Base-by-base conservation (phyloP, 2,888 invertebrate genomes). In the Drosophila ezoana region DNA sequence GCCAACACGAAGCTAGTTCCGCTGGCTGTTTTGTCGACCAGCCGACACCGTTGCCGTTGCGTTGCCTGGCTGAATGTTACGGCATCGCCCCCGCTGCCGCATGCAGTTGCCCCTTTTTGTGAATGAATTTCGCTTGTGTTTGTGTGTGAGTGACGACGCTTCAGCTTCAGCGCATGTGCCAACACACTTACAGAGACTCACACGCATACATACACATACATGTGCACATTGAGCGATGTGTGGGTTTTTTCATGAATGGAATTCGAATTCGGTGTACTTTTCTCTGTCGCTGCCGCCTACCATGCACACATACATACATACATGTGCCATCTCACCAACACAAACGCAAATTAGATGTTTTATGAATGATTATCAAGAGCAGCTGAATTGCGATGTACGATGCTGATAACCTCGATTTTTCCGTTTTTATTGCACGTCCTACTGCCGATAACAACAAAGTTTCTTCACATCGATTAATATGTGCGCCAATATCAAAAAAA, bases 231-330 rank as follows among this genome's bases (percentile, higher is more conserved):
- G 62, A 81, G 69, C 72, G 77, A 71, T 87, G 89, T 89, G 88
- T 86, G 86, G 89, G 86, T 86, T 87, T 89, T 85, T 86, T 86
- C 88, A 86, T 86, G 86, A 86, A 86, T 86, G 86, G 89, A 86
- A 86, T 89, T 89, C 85, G 86, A 76, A 89, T 89, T 89, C 89
- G 72, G 76, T 85, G 89, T 85, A 89, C 89, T 84, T 87, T 85
- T 81, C 89, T 85, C 87, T 76, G 63, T 47, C 49, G 60, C 72
- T 68, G 70, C 69, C 79, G 75, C 82, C 86, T 76, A 70, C 83
- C 64, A 57, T 28, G 65, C 64, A 43, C 16, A 47, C 43, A 33
- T 20, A 43, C 28, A 51, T 20, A 47, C 44, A 61, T 52, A 60
- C 38, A 60, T 40, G 45, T 43, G 45, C 52, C 71, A 61, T 52